These are phyloP conservation scores for Piezodorus guildinii DNA, from an alignment of 1,140 invertebrate genomes.

Conservation along the genomic window DNA sequence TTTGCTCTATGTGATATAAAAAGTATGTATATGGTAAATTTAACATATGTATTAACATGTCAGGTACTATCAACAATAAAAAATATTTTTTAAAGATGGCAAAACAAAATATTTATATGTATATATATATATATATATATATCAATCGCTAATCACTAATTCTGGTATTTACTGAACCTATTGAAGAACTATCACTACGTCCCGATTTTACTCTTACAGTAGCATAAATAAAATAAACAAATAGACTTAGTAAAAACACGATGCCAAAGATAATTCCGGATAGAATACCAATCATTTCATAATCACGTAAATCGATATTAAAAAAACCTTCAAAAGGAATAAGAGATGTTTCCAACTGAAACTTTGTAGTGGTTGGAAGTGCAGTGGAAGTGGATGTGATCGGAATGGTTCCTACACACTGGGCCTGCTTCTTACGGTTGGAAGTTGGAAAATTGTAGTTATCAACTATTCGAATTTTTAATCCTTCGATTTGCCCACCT, in stretches of 20 bases:
- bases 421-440: neutral
- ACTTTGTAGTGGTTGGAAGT: neutral
- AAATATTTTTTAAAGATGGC: too few relatives aligned
- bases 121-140: too few relatives aligned
- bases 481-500: neutral
- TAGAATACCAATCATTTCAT: conserved; percentile 5
- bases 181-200: neutral
- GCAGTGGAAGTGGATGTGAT: neutral
- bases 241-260: neutral
- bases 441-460: neutral
- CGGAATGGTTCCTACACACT: neutral
- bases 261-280: neutral
- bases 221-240: neutral
- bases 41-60: too few relatives aligned
- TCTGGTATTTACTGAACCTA: too few relatives aligned
- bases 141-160: too few relatives aligned
- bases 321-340: neutral
- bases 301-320: neutral
- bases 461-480: neutral
- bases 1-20: too few relatives aligned
- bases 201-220: conserved; percentile 10
- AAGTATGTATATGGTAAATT: too few relatives aligned
- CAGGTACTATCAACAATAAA: too few relatives aligned
- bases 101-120: too few relatives aligned
- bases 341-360: neutral